phyloP scores from a whole-genome alignment of 2,797 vertebrate species.

The Octomys mimax region DNA sequence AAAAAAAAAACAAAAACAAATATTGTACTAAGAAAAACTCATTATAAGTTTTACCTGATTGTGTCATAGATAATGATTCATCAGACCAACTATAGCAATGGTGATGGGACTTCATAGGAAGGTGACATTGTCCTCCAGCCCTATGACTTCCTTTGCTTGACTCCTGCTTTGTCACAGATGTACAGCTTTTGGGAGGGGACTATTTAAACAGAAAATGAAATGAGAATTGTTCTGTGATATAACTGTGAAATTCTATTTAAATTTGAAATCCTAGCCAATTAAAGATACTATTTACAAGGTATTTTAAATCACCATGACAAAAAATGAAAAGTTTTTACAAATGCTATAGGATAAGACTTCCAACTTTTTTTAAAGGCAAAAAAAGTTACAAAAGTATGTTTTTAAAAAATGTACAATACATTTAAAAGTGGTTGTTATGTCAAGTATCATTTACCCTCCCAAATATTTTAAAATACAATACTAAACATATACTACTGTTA shows the following conservation, averaged over 20 bases:
- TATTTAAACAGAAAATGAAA: slow-evolving; percentile 84
- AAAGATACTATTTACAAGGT: slow-evolving; percentile 36
- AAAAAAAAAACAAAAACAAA: too few relatives aligned
- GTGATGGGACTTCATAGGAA: slow-evolving; percentile 88
- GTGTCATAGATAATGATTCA: slow-evolving; percentile 91
- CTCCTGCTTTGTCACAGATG: slow-evolving; percentile 90
- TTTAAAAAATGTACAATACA: slow-evolving; percentile 37
- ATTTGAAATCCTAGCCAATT: slow-evolving; percentile 39
- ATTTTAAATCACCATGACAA: slow-evolving; percentile 51
- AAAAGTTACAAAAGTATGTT: neutral
- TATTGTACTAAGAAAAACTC: slow-evolving; percentile 2
- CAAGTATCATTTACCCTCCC: neutral
- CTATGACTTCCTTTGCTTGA: slow-evolving; percentile 87
- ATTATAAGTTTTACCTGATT: slow-evolving; percentile 88
- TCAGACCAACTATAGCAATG: slow-evolving; percentile 89
- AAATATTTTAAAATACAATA: slow-evolving; percentile 51
- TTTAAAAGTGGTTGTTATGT: slow-evolving; percentile 1
- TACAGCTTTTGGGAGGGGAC: slow-evolving; percentile 92
- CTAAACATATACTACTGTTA: neutral
- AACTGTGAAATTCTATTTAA: slow-evolving; percentile 72
- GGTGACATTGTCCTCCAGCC: slow-evolving; percentile 88
- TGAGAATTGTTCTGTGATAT: slow-evolving; percentile 58
- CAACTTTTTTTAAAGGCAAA: slow-evolving; percentile 48
- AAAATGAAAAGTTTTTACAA: slow-evolving; percentile 40
- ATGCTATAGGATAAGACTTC: neutral